Base-by-base conservation (phyloP, 2,888 invertebrate species). In the Plebejus anna region DNA sequence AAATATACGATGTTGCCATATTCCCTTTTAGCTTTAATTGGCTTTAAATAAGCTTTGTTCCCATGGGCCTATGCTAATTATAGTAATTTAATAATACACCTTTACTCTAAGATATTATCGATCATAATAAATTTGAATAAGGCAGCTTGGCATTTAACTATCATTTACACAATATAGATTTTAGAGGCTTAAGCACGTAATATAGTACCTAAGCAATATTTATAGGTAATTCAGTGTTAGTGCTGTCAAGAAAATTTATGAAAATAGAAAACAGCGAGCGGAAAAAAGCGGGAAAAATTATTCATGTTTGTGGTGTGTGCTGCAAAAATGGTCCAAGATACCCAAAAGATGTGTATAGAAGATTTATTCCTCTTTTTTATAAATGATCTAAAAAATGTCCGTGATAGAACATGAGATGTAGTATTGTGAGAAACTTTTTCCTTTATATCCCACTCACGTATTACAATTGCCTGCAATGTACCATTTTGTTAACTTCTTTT, bases 381-480 rank as follows among this genome's bases (percentile, higher is more conserved):
- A 22, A 22, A 22, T 22, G 22, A 22, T 22, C 22, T 22, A 22
- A 22, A 22, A 22, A 22, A 22, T 22, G 22, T 22, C 22, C 22
- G 22, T 22, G 22, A 22, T 22, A 22, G 22, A 22, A 22, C 22
- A 22, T 22, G 22, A 22, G 22, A 22, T 22, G 22, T 22, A 22
- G 22, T 22, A 22, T 22, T 22, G 22, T 77, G 79, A 78, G 78
- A 80, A 79, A 80, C 78, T 77, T 78, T 72, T 79, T 61, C 70
- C 75, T 57, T 61, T 38, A 70, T 55, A 80, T 75, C 70, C 79
- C 76, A 76, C 79, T 80, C 80, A 79, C 80, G 80, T 80, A 79
- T 55, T 55, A 76, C 78, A 79, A 80, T 80, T 79, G 80, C 78
- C 78, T 77, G 79, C 79, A 78, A 78, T 77, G 78, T 79, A 79